Conservation (phyloP, 1,140 invertebrate species). For the Muscidifurax raptorellus region DNA sequence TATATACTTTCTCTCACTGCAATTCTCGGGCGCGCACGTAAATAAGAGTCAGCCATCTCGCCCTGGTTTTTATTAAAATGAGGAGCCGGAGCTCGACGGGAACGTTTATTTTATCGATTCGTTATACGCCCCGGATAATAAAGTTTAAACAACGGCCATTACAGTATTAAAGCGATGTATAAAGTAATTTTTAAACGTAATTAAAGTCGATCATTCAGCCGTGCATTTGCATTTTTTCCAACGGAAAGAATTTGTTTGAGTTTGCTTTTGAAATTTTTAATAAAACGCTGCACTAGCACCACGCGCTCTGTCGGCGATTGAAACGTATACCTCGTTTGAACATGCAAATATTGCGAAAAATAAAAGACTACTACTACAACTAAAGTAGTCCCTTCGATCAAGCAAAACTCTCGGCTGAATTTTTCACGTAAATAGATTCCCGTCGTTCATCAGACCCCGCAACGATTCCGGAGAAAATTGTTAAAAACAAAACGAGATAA, state of each 20-base stretch:
- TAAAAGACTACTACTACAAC: no score
- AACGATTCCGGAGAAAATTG: no score
- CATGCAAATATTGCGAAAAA: no score
- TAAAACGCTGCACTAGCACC: neutral
- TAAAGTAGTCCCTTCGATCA: no score
- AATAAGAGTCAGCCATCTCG: no score
- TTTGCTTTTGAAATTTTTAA: neutral
- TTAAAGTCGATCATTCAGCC: neutral
- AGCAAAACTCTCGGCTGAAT: no score
- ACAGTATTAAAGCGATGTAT: neutral
- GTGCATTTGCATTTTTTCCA: neutral
- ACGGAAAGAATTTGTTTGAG: neutral
- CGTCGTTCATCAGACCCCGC: no score
- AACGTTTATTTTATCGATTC: neutral
- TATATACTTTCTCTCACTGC: neutral
- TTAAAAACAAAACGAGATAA: no score
- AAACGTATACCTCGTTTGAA: no score
- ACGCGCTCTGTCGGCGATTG: no score
- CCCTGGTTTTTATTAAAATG: neutral
- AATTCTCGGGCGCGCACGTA: no score
- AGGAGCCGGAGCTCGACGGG: neutral
- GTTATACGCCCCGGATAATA: neutral
- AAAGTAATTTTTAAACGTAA: conserved; percentile 3
- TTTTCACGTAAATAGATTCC: no score
- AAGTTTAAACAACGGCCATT: neutral